Base-by-base conservation (phyloP, 2,888 invertebrate genomes). In the Melieria crassipennis region DNA sequence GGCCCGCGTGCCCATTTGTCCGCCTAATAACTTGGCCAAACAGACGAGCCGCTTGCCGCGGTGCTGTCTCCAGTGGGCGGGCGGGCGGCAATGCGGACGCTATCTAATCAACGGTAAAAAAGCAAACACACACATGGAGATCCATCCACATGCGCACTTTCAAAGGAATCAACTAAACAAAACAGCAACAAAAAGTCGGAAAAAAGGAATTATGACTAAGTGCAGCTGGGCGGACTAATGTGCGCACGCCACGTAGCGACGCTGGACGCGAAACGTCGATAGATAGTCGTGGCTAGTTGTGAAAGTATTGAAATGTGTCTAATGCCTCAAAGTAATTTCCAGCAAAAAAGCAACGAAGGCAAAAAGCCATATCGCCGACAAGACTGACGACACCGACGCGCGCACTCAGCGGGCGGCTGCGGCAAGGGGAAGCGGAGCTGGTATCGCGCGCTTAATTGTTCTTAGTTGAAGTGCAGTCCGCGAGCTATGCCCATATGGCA, bases 91-190 rank as follows among this genome's bases (percentile, higher is more conserved):
- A 63, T 52, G 47, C 16, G 55, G 58, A 46, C 65, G 61, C 70
- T 74, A 75, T 75, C 75, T 75, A 75, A 75, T 75, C 75, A 71
- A 52, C 71, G 56, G 62, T 63, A 61, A 70, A 66, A 66, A 66
- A 64, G 56, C 57, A 67, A 42, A 50, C 56, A 56, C 46, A 65
- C 4, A 50, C 16, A 10, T 9, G 13, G 30, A 30, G 30, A 30
- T 30, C 2, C 45, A 57, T 13, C 16, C 47, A 11, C n/a, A 46
- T 13, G 13, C 4, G 30, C n/a, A 42, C 42, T 6, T 47, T 10
- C 30, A 65, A 57, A 45, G 46, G 57, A 46, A 42, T 57, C 46
- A 64, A 43, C 52, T 4, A 43, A 7, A 58, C 16, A 58, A 11
- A 56, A 4, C 7, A 56, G 43, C 42, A 58, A 13, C n/a, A 65